phyloP scores from a whole-genome alignment of 2,888 invertebrate species.

The Allacma fusca region DNA sequence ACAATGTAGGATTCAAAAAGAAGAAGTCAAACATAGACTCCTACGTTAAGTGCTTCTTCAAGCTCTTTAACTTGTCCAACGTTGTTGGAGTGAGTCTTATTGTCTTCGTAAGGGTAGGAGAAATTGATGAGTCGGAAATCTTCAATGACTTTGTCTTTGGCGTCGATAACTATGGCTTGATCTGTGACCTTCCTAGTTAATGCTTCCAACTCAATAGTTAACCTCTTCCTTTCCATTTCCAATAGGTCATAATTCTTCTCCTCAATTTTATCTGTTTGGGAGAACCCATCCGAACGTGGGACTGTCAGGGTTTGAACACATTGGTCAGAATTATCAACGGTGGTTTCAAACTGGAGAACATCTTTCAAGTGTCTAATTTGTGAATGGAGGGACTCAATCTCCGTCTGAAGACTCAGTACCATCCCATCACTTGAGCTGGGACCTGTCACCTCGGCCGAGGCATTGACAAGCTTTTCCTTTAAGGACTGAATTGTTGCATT shows the following conservation, averaged over 20 bases:
- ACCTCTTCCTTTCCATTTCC: neutral
- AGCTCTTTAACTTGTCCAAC: slow-evolving; percentile 34
- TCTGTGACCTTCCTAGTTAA: slow-evolving; percentile 28
- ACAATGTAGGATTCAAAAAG: neutral
- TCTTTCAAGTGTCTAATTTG: slow-evolving; percentile 69
- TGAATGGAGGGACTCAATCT: slow-evolving; percentile 72
- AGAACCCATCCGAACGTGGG: neutral
- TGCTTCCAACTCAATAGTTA: slow-evolving; percentile 22
- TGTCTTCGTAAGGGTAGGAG: slow-evolving; percentile 9
- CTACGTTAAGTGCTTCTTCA: slow-evolving; percentile 43
- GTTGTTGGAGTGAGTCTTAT: slow-evolving; percentile 9
- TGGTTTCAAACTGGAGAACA: slow-evolving; percentile 33
- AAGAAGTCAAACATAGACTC: neutral
- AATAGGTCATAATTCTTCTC: slow-evolving; percentile 10
- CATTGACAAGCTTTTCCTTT: slow-evolving; percentile 58
- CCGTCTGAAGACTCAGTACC: slow-evolving; percentile 44
- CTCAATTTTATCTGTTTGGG: slow-evolving; percentile 31
- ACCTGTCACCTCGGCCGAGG: neutral
- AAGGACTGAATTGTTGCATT: slow-evolving; percentile 55
- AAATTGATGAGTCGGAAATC: slow-evolving; percentile 52
- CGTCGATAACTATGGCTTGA: slow-evolving; percentile 43
- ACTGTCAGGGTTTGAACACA: slow-evolving; percentile 34
- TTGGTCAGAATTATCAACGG: slow-evolving; percentile 49
- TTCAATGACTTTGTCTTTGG: slow-evolving; percentile 59
- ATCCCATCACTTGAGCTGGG: slow-evolving; percentile 36